These are phyloP conservation scores for Austrofundulus limnaeus DNA, from an alignment of 2,113 vertebrate genomes.

Conservation along the genomic window DNA sequence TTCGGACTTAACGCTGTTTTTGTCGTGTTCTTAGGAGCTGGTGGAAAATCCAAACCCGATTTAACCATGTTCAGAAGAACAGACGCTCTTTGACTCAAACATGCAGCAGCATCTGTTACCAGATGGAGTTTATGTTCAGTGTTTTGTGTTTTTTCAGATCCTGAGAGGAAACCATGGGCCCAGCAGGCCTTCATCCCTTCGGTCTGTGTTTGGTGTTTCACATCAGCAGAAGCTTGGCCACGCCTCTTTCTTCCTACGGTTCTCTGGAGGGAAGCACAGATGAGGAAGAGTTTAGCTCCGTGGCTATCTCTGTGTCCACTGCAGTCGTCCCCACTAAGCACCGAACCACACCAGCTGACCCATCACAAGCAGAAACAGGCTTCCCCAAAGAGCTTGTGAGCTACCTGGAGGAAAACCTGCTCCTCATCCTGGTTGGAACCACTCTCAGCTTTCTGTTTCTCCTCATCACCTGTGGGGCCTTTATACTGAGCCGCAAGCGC, in stretches of 20 bases:
- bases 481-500: slow-evolving; percentile 83
- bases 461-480: slow-evolving; percentile 82
- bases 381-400: slow-evolving; percentile 72
- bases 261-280: slow-evolving; percentile 73
- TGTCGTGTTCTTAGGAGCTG: neutral
- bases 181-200: slow-evolving; percentile 37
- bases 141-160: slow-evolving; percentile 55
- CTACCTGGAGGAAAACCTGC: slow-evolving; percentile 86
- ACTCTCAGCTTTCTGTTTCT: slow-evolving; percentile 80
- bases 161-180: slow-evolving; percentile 51
- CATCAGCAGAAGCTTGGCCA: slow-evolving; percentile 25
- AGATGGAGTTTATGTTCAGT: slow-evolving; percentile 12
- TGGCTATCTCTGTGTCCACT: slow-evolving; percentile 21
- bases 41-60: neutral
- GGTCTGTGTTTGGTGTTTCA: slow-evolving; percentile 44
- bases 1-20: neutral
- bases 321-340: slow-evolving; percentile 42
- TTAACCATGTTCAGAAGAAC: slow-evolving; percentile 9
- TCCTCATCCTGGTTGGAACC: slow-evolving; percentile 83
- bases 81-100: slow-evolving; percentile 10
- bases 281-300: slow-evolving; percentile 55
- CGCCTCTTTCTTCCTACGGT: slow-evolving; percentile 42
- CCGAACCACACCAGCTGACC: slow-evolving; percentile 63
- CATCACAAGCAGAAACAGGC: slow-evolving; percentile 50
- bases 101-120: slow-evolving; percentile 5